Evolutionary conservation across 2,888 invertebrate genomes (phyloP), one percentile per base, ranked within the genome.

Genomic region (Athalia rosae): DNA sequence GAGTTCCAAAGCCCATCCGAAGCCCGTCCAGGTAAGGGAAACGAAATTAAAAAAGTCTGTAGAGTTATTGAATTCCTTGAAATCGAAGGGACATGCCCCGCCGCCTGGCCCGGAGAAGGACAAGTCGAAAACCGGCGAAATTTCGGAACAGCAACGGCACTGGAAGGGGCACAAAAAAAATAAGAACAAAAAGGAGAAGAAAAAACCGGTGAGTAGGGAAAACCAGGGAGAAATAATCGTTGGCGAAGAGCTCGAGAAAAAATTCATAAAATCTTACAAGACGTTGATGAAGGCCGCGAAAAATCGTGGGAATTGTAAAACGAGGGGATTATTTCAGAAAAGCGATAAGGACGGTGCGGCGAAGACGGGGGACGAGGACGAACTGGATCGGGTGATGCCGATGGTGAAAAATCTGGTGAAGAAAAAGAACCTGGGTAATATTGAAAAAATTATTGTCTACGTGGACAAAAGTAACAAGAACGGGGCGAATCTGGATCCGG

Each of bases 391-490:
- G 3, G 67, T 67, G 6, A 28, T 67, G n/a, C 67, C 67, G 67
- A 53, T 67, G 6, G 80, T 83, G 3, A 78, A 79, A 48, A 69
- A 81, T 45, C 61, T 83, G 43, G 79, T 82, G 41, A 77, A 82
- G 62, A 80, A 80, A 43, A 79, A 82, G 61, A 81, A 84, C 77
- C 77, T 83, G 6, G 83, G 82, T 3, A 81, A 78, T 62, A 77
- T 84, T 3, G 82, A 83, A 53, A 83, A 81, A 77, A 83, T 84
- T 53, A 81, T 83, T 62, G 82, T 84, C 58, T 84, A 83, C 61
- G 81, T 82, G 0, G 82, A 83, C 47, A 83, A 82, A 56, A 80
- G 28, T 28, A 28, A 80, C 50, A 78, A 82, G 61, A 69, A 76
- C 53, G 67, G 50, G 3, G 71, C 43, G 4, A 8, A 67, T 56